A percentile compares a stretch with the other conserved stretches of the same genome.
phyloP scores from a whole-genome alignment of 2,797 vertebrate genomes.

The Oophaga sylvatica region DNA sequence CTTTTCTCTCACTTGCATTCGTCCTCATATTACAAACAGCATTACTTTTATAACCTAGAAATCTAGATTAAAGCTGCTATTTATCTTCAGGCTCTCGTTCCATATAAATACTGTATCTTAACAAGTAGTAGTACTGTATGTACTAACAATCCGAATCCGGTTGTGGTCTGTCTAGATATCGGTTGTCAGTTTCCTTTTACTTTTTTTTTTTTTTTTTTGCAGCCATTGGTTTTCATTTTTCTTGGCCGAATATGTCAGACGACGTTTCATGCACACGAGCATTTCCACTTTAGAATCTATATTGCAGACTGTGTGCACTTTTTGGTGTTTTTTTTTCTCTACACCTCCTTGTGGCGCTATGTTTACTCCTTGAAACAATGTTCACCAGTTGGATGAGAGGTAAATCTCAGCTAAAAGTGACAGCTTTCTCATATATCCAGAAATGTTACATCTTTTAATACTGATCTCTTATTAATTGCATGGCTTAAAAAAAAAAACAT shows the following conservation, averaged over 20 bases:
- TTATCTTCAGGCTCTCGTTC: constrained; percentile 21
- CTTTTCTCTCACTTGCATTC: constrained; percentile 54
- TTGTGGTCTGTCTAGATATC: not conserved
- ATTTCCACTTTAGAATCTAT: not conserved
- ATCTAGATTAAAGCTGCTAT: constrained; percentile 51
- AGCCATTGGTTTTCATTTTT: not conserved
- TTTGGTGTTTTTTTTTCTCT: not conserved
- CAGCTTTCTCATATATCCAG: too few relatives aligned
- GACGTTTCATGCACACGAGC: not conserved
- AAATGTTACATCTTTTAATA: too few relatives aligned
- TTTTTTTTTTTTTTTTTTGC: not conserved
- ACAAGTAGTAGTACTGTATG: constrained; percentile 5
- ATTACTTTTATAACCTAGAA: constrained; percentile 43
- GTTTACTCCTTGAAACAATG: not conserved
- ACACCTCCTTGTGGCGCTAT: not conserved
- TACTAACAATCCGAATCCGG: not conserved
- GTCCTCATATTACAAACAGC: constrained; percentile 53
- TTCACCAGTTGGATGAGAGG: not conserved
- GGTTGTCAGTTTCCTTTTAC: too few relatives aligned
- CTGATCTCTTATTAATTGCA: too few relatives aligned
- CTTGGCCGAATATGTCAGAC: not conserved
- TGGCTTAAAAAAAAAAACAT: too few relatives aligned
- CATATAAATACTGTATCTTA: constrained; percentile 42
- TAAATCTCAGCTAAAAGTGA: too few relatives aligned
- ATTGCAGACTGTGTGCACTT: not conserved